Percentiles rank a stretch among this genome's conserved stretches.
Conservation (phyloP, 2,888 invertebrate genomes). For the Ischnus inquisitorius region DNA sequence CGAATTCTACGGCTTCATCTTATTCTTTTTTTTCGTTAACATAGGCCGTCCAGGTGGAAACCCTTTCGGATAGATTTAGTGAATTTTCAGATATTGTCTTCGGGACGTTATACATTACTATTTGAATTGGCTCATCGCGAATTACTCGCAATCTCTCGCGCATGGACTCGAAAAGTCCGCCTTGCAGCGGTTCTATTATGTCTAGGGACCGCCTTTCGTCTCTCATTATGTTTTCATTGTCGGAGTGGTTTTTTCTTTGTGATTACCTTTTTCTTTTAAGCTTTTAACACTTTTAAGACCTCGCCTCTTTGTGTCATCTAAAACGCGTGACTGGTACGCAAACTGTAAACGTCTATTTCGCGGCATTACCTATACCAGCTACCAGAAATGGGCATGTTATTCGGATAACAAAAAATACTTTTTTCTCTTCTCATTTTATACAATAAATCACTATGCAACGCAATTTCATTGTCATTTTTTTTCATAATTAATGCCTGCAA, state of each 20-base stretch:
- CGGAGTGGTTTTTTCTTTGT: slow-evolving; percentile 26
- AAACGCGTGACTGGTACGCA: slow-evolving; percentile 33
- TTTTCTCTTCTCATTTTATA: not conserved
- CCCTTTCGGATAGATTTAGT: slow-evolving; percentile 71
- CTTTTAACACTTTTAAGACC: slow-evolving; percentile 52
- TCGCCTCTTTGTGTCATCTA: slow-evolving; percentile 29
- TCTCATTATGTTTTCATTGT: slow-evolving; percentile 53
- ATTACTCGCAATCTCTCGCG: slow-evolving; percentile 54
- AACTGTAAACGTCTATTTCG: slow-evolving; percentile 43
- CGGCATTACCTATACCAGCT: slow-evolving; percentile 36
- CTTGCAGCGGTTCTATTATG: slow-evolving; percentile 26
- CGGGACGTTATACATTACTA: slow-evolving; percentile 83
- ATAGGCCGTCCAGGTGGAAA: slow-evolving; percentile 76
- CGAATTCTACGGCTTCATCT: slow-evolving; percentile 44
- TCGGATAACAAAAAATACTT: not conserved
- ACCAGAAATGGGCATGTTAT: slow-evolving; percentile 45
- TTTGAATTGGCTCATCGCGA: slow-evolving; percentile 77
- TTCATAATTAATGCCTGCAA: not conserved
- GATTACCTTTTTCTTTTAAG: slow-evolving; percentile 10
- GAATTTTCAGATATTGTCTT: slow-evolving; percentile 80
- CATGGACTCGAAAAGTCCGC: slow-evolving; percentile 36
- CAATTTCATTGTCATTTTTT: not conserved
- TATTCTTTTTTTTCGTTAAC: slow-evolving; percentile 66
- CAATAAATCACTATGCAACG: not conserved
- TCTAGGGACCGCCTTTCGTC: slow-evolving; percentile 25